These are phyloP conservation scores for Catocala sponsa DNA, from an alignment of 2,888 invertebrate species.

Conservation along the genomic window DNA sequence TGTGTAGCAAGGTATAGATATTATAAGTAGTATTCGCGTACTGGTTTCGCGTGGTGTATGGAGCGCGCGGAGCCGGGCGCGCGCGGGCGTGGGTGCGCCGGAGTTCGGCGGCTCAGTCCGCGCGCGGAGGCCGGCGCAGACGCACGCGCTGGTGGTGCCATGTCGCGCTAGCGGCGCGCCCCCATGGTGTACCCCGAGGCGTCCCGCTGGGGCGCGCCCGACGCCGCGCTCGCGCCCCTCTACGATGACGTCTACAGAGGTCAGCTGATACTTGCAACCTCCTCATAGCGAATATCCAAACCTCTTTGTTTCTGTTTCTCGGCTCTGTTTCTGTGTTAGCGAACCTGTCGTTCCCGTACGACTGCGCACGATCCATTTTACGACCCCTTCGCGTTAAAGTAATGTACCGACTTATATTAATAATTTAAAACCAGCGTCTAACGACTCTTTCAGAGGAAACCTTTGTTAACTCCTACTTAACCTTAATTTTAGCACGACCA, in stretches of 20 bases:
- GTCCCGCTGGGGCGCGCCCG: conserved; percentile 88
- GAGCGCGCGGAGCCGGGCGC: conserved; percentile 31
- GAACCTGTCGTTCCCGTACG: conserved; percentile 47
- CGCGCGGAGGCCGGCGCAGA: conserved; percentile 81
- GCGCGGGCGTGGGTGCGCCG: conserved; percentile 42
- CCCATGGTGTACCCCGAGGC: conserved; percentile 90
- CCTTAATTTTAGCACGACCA: conserved; percentile 19
- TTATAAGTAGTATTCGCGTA: conserved; percentile 21
- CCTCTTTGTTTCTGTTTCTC: conserved; percentile 63
- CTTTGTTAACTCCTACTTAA: conserved; percentile 35
- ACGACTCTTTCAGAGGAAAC: conserved; percentile 30
- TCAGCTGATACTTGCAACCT: conserved; percentile 79
- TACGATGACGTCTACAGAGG: conserved; percentile 91
- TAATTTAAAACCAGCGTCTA: conserved; percentile 29
- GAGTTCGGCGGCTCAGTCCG: conserved; percentile 65
- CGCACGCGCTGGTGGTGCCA: conserved; percentile 77
- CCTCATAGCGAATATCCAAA: conserved; percentile 53
- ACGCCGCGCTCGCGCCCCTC: conserved; percentile 89
- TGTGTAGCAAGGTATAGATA: neutral
- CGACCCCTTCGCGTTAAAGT: conserved; percentile 39
- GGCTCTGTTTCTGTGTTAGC: conserved; percentile 37
- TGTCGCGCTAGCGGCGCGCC: conserved; percentile 77
- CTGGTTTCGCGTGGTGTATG: conserved; percentile 25
- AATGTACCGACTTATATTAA: conserved; percentile 33
- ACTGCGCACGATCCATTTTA: conserved; percentile 38